A percentile compares a stretch with the other conserved stretches of the same genome.
Conservation (phyloP, 2,797 vertebrate genomes). For the Picus viridis region DNA sequence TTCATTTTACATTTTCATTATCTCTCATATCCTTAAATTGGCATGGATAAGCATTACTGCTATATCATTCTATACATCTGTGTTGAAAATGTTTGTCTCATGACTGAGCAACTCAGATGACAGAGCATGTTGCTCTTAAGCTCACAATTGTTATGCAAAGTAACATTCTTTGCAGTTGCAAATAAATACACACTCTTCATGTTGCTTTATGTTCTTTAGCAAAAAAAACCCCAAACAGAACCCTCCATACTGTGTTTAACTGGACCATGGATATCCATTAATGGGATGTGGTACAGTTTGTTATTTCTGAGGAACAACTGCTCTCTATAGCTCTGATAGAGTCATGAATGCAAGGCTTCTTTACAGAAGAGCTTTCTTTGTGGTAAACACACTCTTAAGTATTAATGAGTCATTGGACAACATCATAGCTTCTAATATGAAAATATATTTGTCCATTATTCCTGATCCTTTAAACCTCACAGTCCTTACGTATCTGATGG, state of each 20-base stretch:
- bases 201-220: neutral
- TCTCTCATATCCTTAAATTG: neutral
- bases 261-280: neutral
- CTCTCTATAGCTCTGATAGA: neutral
- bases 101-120: neutral
- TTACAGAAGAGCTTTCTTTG: neutral
- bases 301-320: neutral
- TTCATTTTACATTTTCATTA: neutral
- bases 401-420: neutral
- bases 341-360: neutral
- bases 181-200: neutral
- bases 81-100: neutral
- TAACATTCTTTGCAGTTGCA: neutral
- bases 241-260: neutral
- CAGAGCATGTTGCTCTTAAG: neutral
- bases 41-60: neutral
- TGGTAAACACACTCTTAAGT: neutral
- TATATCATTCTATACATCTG: neutral
- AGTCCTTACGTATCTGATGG: neutral
- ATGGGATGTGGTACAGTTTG: neutral
- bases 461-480: neutral
- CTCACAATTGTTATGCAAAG: neutral
- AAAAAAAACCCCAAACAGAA: neutral
- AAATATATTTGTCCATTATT: neutral
- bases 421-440: neutral